These are phyloP conservation scores for Chloroclysta siterata DNA, from an alignment of 2,888 invertebrate genomes.

Conservation along the genomic window DNA sequence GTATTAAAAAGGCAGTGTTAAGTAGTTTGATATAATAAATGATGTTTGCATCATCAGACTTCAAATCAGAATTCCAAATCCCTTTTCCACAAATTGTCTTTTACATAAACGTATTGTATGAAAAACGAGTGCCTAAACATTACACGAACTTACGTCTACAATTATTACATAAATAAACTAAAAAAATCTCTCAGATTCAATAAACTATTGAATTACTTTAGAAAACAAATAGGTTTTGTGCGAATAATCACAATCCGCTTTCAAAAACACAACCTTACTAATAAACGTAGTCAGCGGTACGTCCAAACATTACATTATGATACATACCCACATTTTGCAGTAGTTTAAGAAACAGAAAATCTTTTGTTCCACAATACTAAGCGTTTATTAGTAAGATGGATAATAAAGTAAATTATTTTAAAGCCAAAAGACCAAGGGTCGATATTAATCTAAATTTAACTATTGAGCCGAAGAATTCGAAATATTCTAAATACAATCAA, in stretches of 20 bases:
- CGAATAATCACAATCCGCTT: slow-evolving; percentile 55
- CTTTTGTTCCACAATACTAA: neutral
- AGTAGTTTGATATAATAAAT: too few species aligned
- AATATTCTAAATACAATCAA: slow-evolving; percentile 30
- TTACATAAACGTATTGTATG: slow-evolving; percentile 32
- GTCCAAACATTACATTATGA: too few species aligned
- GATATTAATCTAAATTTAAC: slow-evolving; percentile 34
- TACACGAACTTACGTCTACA: slow-evolving; percentile 41
- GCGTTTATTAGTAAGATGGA: slow-evolving; percentile 40
- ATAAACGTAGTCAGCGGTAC: slow-evolving; percentile 7
- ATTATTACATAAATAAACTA: slow-evolving; percentile 35
- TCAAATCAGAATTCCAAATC: slow-evolving; percentile 13
- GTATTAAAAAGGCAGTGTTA: too few species aligned
- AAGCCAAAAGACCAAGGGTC: slow-evolving; percentile 51
- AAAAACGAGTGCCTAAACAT: slow-evolving; percentile 45
- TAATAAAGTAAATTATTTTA: slow-evolving; percentile 52
- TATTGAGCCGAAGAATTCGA: slow-evolving; percentile 53
- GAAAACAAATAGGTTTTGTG: slow-evolving; percentile 60
- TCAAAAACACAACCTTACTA: slow-evolving; percentile 32
- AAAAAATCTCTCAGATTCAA: slow-evolving; percentile 60
- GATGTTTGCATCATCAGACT: slow-evolving; percentile 13
- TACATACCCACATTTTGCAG: neutral
- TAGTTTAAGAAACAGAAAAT: too few species aligned
- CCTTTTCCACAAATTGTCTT: slow-evolving; percentile 22
- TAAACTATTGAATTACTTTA: slow-evolving; percentile 33